Evolutionary conservation across 2,888 invertebrate species (phyloP).

Genomic region (Strigamia crassipes): DNA sequence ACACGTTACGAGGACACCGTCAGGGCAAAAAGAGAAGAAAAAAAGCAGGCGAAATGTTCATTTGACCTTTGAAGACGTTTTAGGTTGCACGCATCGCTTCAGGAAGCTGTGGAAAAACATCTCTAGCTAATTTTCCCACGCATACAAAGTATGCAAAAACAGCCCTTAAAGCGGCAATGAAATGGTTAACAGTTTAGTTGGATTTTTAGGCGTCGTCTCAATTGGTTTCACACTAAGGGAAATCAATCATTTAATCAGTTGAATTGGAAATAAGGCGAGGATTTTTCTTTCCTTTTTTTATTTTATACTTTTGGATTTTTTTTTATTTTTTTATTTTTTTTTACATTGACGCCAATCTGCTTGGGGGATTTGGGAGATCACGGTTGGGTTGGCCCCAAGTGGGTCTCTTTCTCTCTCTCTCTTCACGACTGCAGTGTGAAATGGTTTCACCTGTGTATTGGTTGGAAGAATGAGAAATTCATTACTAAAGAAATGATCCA

Average conservation of each 20-base stretch:
- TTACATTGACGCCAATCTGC: slow-evolving; percentile 42
- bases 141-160: not conserved
- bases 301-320: not conserved
- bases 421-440: slow-evolving; percentile 37
- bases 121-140: not conserved
- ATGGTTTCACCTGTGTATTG: slow-evolving; percentile 36
- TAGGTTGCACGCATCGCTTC: not conserved
- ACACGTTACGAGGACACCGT: not conserved
- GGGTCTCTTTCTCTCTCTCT: slow-evolving; percentile 29
- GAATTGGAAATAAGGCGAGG: not conserved
- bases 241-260: slow-evolving; percentile 19
- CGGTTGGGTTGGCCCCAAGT: slow-evolving; percentile 40
- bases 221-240: slow-evolving; percentile 1
- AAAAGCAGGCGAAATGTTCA: not conserved
- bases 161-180: not conserved
- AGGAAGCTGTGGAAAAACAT: slow-evolving; percentile 16
- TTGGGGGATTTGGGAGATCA: slow-evolving; percentile 39
- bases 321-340: slow-evolving; percentile 17
- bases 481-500: slow-evolving; percentile 26
- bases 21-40: not conserved
- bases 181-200: not conserved
- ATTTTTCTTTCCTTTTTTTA: not conserved
- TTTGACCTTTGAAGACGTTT: slow-evolving; percentile 27
- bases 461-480: slow-evolving; percentile 27
- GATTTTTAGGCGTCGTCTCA: not conserved